phyloP scores from a whole-genome alignment of 2,888 invertebrate genomes.

The Phymatocera aterrima region DNA sequence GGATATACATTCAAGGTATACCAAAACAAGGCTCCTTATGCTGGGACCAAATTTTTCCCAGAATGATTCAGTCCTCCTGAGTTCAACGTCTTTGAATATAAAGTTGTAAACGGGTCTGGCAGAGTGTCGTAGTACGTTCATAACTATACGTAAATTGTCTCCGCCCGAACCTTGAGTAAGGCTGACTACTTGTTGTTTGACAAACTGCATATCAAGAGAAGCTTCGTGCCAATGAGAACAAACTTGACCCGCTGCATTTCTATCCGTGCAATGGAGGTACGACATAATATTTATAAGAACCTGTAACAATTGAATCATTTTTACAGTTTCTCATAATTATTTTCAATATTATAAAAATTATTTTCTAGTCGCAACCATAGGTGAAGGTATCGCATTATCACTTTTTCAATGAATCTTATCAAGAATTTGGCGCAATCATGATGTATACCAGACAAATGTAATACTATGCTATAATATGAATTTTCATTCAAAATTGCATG shows the following conservation, averaged over 20 bases:
- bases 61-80: slow-evolving; percentile 76
- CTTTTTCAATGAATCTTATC: no score
- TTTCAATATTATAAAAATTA: no score
- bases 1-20: slow-evolving; percentile 53
- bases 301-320: slow-evolving; percentile 72
- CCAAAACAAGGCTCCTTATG: slow-evolving; percentile 77
- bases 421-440: no score
- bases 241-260: slow-evolving; percentile 81
- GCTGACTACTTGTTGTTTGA: slow-evolving; percentile 77
- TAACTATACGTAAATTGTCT: slow-evolving; percentile 72
- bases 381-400: no score
- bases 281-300: slow-evolving; percentile 81
- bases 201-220: slow-evolving; percentile 79
- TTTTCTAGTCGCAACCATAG: no score
- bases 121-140: slow-evolving; percentile 75
- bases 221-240: slow-evolving; percentile 83
- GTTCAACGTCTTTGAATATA: slow-evolving; percentile 78
- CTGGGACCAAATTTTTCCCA: slow-evolving; percentile 79
- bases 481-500: not conserved
- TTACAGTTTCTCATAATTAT: not conserved
- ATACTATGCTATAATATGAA: not conserved
- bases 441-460: no score
- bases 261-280: slow-evolving; percentile 81
- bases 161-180: slow-evolving; percentile 75
- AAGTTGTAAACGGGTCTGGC: slow-evolving; percentile 75